phyloP scores from a whole-genome alignment of 2,888 invertebrate genomes.

The Listrodromus nycthemerus region DNA sequence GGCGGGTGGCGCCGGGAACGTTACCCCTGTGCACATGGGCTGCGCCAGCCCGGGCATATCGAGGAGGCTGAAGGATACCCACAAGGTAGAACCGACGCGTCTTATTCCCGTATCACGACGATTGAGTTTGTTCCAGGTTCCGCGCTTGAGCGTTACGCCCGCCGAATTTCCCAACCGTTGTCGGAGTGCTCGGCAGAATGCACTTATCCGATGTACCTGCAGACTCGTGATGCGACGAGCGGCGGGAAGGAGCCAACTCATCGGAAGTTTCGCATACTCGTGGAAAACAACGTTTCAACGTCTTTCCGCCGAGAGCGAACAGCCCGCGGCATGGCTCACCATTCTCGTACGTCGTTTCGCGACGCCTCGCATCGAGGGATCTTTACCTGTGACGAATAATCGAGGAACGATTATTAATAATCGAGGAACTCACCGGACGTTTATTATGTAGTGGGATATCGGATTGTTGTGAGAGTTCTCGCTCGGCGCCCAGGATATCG shows the following conservation, averaged over 20 bases:
- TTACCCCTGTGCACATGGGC: constrained; percentile 7
- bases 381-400: constrained; percentile 26
- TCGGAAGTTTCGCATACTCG: constrained; percentile 65
- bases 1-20: neutral
- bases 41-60: constrained; percentile 42
- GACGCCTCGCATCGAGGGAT: neutral
- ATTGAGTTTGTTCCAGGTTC: constrained; percentile 63
- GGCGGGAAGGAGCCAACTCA: constrained; percentile 52
- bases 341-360: constrained; percentile 36
- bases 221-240: constrained; percentile 15
- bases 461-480: constrained; percentile 89
- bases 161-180: constrained; percentile 51
- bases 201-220: constrained; percentile 52
- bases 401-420: no score
- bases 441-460: constrained; percentile 90
- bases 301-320: constrained; percentile 41
- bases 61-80: constrained; percentile 17
- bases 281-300: constrained; percentile 56
- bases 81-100: constrained; percentile 31
- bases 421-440: constrained; percentile 90
- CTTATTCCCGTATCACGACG: constrained; percentile 60
- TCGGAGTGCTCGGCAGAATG: constrained; percentile 27
- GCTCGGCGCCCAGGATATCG: constrained; percentile 91
- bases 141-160: constrained; percentile 9
- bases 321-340: no score